These are phyloP conservation scores for Acanthosepion pharaonis DNA, from an alignment of 2,888 invertebrate species.

Conservation along the genomic window DNA sequence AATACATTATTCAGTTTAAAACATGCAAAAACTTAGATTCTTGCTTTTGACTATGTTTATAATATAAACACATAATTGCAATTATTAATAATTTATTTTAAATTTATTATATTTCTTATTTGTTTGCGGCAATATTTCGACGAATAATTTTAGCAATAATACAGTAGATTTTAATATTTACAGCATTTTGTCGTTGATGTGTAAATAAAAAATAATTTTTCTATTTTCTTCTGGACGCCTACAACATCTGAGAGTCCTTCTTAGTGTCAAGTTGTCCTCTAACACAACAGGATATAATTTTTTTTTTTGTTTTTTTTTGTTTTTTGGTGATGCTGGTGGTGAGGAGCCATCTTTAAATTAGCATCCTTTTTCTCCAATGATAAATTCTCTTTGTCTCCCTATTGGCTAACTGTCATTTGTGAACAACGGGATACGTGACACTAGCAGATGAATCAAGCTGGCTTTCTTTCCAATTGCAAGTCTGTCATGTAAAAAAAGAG, in stretches of 20 bases:
- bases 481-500: not conserved
- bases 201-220: not conserved
- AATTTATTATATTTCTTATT: not conserved
- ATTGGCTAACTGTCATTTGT: not conserved
- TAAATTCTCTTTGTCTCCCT: not conserved
- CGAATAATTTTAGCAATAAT: not conserved
- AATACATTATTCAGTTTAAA: too few relatives aligned
- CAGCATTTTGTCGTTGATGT: not conserved
- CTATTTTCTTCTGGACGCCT: not conserved
- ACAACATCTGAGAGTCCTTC: not conserved
- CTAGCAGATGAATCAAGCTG: not conserved
- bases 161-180: not conserved
- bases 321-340: not conserved
- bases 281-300: not conserved
- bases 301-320: not conserved
- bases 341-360: not conserved
- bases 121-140: not conserved
- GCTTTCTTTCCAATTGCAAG: not conserved
- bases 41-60: not conserved
- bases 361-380: not conserved
- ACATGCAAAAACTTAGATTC: too few relatives aligned
- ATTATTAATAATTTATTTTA: not conserved
- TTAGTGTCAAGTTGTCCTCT: not conserved
- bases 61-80: not conserved
- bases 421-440: constrained; percentile 7